phyloP scores from a whole-genome alignment of 2,113 vertebrate species.

The Syrrhaptes paradoxus region DNA sequence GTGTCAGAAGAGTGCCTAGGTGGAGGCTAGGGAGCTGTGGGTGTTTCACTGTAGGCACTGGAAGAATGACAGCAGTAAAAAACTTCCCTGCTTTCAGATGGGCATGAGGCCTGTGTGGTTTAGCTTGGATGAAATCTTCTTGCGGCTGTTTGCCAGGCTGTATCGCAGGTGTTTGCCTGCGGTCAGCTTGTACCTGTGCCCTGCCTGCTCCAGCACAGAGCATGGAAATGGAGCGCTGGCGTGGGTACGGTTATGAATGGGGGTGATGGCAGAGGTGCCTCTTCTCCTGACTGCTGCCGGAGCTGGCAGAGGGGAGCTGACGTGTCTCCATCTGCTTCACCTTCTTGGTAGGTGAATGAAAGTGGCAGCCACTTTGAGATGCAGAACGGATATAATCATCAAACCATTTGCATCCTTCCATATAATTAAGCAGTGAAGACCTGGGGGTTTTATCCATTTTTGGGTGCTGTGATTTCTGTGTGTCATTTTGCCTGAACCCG shows the following conservation, averaged over 20 bases:
- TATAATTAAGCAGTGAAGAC: not conserved
- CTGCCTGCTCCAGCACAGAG: accelerated
- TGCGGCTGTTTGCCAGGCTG: not conserved
- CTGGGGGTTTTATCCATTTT: accelerated
- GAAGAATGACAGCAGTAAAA: not conserved
- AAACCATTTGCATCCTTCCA: not conserved
- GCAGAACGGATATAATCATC: not conserved
- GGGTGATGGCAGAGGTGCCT: accelerated
- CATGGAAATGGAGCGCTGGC: accelerated
- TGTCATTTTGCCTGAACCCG: not conserved
- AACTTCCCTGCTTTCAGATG: accelerated
- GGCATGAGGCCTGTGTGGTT: accelerated
- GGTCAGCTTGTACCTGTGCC: too few relatives aligned
- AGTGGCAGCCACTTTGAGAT: too few relatives aligned
- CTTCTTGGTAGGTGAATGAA: too few relatives aligned
- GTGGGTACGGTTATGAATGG: accelerated
- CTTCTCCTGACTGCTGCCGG: not conserved
- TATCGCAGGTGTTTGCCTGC: accelerated
- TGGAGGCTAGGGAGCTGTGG: not conserved
- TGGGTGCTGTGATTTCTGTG: not conserved
- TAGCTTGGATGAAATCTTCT: not conserved
- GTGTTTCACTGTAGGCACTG: not conserved
- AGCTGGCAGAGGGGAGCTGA: not conserved
- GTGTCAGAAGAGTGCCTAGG: not conserved
- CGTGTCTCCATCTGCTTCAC: accelerated